Percentiles rank a stretch among this genome's conserved stretches.
phyloP scores from a whole-genome alignment of 2,113 vertebrate genomes.

The Turdus rufiventris region DNA sequence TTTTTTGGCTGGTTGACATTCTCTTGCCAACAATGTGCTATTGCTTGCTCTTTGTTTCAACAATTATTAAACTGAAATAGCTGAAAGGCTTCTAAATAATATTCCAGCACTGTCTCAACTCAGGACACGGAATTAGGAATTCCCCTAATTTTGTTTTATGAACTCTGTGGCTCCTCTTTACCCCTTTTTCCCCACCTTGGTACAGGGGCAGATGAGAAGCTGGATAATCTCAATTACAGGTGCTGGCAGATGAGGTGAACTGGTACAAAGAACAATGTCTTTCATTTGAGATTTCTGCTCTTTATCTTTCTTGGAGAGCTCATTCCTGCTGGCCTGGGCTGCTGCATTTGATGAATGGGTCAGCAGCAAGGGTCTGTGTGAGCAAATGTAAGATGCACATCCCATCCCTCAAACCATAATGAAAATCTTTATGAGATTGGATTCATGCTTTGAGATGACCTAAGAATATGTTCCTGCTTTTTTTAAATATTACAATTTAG shows the following conservation, averaged over 20 bases:
- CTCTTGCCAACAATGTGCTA: not conserved
- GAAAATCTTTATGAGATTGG: not conserved
- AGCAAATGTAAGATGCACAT: constrained; percentile 15
- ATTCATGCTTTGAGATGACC: not conserved
- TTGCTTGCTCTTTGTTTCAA: not conserved
- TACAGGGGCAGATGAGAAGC: not conserved
- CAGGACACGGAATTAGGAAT: not conserved
- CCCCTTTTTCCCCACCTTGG: not conserved
- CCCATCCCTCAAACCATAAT: constrained; percentile 5
- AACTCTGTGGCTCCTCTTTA: not conserved
- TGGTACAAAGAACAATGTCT: not conserved
- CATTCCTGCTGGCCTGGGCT: not conserved
- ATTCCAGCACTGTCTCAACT: not conserved
- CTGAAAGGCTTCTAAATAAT: constrained; percentile 4
- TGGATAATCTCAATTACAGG: not conserved
- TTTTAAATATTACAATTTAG: not conserved
- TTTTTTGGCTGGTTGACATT: not conserved
- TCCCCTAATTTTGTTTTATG: not conserved
- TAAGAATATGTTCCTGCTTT: not conserved
- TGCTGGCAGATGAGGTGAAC: constrained; percentile 14
- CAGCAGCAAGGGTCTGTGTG: not conserved
- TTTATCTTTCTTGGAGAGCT: constrained; percentile 24
- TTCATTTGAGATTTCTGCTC: constrained; percentile 3
- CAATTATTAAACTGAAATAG: not conserved
- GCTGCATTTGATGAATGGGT: constrained; percentile 2